Percentiles rank a stretch among this genome's conserved stretches.
Conservation (phyloP, 2,797 vertebrate genomes). For the Eulemur mongoz region DNA sequence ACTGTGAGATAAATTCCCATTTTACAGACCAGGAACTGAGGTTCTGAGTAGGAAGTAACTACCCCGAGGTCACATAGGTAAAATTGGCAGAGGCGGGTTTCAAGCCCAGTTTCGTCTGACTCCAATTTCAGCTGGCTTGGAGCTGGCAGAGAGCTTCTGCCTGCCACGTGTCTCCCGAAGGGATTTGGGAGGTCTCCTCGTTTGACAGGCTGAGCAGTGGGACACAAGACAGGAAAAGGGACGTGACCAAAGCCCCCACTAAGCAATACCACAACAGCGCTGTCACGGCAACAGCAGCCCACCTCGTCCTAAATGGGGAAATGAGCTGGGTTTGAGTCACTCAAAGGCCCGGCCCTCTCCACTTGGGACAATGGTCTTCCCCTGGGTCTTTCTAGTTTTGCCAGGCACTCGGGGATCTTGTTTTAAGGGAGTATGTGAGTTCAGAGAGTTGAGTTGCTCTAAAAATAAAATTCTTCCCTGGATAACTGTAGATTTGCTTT, state of each 20-base stretch:
- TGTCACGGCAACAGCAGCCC: background rate
- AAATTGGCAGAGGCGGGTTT: background rate
- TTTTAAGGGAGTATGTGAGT: slow-evolving; percentile 48
- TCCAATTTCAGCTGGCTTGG: background rate
- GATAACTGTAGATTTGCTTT: slow-evolving; percentile 70
- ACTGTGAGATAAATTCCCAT: background rate
- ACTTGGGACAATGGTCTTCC: background rate
- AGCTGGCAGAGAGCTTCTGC: background rate
- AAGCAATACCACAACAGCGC: background rate
- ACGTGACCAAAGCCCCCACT: background rate
- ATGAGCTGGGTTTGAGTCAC: background rate
- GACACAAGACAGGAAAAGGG: background rate
- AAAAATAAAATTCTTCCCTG: slow-evolving; percentile 67
- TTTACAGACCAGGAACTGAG: background rate
- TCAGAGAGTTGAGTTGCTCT: slow-evolving; percentile 29
- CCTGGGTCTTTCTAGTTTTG: background rate
- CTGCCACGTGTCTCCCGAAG: background rate
- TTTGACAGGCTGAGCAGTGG: background rate
- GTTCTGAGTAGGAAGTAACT: background rate
- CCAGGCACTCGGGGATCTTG: background rate
- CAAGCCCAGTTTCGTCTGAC: background rate
- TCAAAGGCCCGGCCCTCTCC: background rate
- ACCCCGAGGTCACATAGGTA: background rate
- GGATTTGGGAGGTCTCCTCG: background rate
- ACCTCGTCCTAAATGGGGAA: background rate